These are phyloP conservation scores for Malurus cyaneus DNA, from an alignment of 2,113 vertebrate genomes.

Conservation along the genomic window DNA sequence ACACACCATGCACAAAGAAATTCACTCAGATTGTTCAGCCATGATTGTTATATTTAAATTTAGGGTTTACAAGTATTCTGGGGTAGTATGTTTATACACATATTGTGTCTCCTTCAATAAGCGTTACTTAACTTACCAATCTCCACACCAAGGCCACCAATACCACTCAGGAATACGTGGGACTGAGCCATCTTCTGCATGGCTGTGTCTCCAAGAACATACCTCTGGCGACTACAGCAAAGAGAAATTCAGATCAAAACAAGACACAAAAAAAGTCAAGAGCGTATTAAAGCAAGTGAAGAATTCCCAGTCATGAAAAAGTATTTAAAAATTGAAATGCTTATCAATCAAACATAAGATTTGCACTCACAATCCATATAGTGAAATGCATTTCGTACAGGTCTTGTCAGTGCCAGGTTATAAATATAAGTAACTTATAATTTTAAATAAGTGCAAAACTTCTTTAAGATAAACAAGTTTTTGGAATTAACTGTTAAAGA, in stretches of 20 bases:
- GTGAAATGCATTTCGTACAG: not conserved
- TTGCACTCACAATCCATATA: not conserved
- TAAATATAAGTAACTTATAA: not conserved
- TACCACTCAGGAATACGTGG: slow-evolving; percentile 91
- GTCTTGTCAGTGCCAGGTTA: not conserved
- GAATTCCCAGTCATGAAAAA: not conserved
- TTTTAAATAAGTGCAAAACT: not conserved
- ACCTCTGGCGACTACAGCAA: slow-evolving; percentile 90
- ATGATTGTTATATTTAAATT: not conserved
- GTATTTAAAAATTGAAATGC: not conserved
- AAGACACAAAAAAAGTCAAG: not conserved
- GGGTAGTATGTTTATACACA: not conserved
- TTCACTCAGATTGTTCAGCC: not conserved
- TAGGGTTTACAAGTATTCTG: not conserved
- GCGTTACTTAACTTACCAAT: slow-evolving; percentile 80
- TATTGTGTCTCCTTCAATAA: not conserved
- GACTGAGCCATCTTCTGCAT: slow-evolving; percentile 99
- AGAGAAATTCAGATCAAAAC: slow-evolving; percentile 16
- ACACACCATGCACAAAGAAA: accelerated
- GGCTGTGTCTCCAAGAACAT: slow-evolving; percentile 94
- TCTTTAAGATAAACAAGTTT: not conserved
- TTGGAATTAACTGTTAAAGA: not conserved
- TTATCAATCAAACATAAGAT: not conserved
- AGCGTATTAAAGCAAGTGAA: not conserved
- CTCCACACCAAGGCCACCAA: slow-evolving; percentile 93